These are phyloP conservation scores for Acromyrmex echinatior DNA, from an alignment of 1,140 invertebrate species.

Conservation along the genomic window DNA sequence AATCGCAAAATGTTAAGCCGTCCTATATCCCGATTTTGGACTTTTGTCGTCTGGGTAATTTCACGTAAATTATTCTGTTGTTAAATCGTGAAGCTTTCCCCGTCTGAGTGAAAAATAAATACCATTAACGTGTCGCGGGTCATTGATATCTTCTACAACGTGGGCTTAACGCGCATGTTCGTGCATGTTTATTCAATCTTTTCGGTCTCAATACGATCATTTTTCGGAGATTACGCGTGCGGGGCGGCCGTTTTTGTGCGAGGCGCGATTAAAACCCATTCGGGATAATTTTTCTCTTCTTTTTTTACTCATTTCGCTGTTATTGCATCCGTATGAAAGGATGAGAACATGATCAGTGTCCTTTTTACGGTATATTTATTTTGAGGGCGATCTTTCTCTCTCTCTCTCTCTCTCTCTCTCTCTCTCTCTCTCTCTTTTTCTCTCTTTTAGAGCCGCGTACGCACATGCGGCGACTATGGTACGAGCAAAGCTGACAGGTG, in stretches of 20 bases:
- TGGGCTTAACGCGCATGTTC: neutral
- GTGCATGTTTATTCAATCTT: slow-evolving; percentile 4
- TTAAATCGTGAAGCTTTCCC: too few species aligned
- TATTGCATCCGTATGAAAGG: slow-evolving; percentile 81
- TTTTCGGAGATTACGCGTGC: slow-evolving; percentile 6
- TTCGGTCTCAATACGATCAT: neutral
- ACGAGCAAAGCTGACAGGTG: slow-evolving; percentile 84
- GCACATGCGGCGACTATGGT: slow-evolving; percentile 79
- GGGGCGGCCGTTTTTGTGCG: slow-evolving; percentile 7
- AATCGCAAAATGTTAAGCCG: too few species aligned
- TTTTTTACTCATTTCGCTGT: slow-evolving; percentile 61
- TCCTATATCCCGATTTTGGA: too few species aligned
- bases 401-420: neutral
- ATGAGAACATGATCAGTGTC: slow-evolving; percentile 77
- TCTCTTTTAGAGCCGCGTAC: slow-evolving; percentile 19
- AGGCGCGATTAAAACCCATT: slow-evolving; percentile 59
- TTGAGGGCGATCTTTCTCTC: slow-evolving; percentile 74
- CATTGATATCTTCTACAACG: neutral
- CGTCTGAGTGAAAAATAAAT: neutral
- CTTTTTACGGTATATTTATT: slow-evolving; percentile 81
- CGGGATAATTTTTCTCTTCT: slow-evolving; percentile 34
- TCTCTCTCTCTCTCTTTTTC: neutral
- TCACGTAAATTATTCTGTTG: neutral
- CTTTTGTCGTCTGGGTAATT: too few species aligned
- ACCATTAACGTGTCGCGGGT: neutral